Evolutionary conservation across 2,888 invertebrate genomes (phyloP).

Genomic region (Asteroscopus sphinx): DNA sequence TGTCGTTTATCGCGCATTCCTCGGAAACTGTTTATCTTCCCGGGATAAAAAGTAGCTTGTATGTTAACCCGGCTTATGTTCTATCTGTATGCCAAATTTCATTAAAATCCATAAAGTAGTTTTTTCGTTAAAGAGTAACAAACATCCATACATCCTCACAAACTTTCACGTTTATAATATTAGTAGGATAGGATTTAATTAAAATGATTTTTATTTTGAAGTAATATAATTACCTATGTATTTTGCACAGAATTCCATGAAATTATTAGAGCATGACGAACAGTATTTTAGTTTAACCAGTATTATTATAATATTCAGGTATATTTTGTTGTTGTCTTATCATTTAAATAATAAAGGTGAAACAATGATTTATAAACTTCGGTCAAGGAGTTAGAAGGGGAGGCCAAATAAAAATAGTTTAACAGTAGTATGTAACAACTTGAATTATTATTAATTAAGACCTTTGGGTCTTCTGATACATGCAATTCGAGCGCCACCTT

Average conservation of each 20-base stretch:
- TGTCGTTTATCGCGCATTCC: too few species aligned
- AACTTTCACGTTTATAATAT: too few species aligned
- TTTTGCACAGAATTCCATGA: background rate
- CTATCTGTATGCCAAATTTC: too few species aligned
- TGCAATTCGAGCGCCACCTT: background rate
- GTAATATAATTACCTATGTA: too few species aligned
- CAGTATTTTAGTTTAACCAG: background rate
- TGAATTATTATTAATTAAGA: background rate
- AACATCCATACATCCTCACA: too few species aligned
- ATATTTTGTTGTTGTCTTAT: conserved; percentile 1
- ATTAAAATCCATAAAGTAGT: too few species aligned
- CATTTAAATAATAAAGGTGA: background rate
- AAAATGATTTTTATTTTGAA: too few species aligned
- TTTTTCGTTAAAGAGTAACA: too few species aligned
- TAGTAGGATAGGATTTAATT: too few species aligned
- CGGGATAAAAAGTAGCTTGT: too few species aligned
- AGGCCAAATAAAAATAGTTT: conserved; percentile 8
- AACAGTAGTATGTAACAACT: background rate
- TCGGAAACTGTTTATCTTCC: too few species aligned
- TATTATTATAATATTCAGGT: background rate
- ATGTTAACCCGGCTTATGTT: too few species aligned
- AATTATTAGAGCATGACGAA: conserved; percentile 1
- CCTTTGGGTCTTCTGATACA: background rate
- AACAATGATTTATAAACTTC: background rate
- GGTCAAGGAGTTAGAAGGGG: conserved; percentile 50